These are phyloP conservation scores for Ursus arctos DNA, from an alignment of 2,113 vertebrate species.

Conservation along the genomic window DNA sequence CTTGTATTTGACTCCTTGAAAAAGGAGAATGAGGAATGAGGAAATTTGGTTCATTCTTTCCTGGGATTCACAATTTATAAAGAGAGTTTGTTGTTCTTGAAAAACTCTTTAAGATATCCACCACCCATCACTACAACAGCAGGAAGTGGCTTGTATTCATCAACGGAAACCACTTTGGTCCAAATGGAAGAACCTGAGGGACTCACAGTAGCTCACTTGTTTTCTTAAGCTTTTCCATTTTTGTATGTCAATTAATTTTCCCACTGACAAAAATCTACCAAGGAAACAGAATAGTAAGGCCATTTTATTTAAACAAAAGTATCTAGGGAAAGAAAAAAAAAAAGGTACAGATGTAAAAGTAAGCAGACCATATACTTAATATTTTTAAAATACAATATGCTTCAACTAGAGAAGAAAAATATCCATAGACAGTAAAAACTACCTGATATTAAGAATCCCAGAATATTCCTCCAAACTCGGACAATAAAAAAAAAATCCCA, in stretches of 20 bases:
- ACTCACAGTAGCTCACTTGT: constrained; percentile 10
- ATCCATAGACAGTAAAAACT: background rate
- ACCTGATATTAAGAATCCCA: background rate
- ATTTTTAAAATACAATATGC: constrained; percentile 42
- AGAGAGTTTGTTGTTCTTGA: constrained; percentile 1
- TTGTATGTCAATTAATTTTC: constrained; percentile 72
- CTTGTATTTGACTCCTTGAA: background rate
- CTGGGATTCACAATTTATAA: constrained; percentile 50
- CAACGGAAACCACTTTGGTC: background rate
- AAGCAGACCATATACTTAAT: background rate
- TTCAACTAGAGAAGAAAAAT: constrained; percentile 37
- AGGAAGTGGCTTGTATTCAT: background rate
- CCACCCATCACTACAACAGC: background rate
- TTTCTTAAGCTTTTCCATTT: constrained; percentile 56
- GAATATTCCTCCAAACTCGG: background rate
- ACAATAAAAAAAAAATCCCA: background rate
- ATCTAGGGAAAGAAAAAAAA: background rate
- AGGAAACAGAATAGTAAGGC: constrained; percentile 38
- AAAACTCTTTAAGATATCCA: background rate
- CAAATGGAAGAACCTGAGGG: constrained; percentile 28
- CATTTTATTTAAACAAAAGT: constrained; percentile 66
- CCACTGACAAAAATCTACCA: constrained; percentile 40
- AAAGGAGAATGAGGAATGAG: background rate
- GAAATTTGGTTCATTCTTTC: background rate
- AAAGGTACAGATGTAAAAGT: background rate